phyloP scores from a whole-genome alignment of 2,113 vertebrate genomes.

The Atlantisia rogersi region DNA sequence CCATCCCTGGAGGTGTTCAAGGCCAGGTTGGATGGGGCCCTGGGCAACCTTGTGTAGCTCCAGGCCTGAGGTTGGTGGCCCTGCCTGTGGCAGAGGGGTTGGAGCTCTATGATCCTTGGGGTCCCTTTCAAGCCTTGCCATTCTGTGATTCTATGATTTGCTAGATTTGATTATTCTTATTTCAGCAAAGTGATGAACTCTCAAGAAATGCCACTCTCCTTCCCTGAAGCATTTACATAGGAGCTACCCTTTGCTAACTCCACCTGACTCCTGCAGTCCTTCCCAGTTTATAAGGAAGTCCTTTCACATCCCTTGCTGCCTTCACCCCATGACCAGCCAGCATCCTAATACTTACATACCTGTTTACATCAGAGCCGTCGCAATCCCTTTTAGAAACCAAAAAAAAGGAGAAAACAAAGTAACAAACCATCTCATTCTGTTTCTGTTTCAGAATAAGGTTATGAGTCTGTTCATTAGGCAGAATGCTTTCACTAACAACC shows the following conservation, averaged over 20 bases:
- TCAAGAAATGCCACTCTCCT: neutral
- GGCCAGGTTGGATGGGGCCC: too few species aligned
- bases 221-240: neutral
- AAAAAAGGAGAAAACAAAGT: neutral
- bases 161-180: neutral
- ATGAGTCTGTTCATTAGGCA: neutral
- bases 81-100: too few species aligned
- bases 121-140: too few species aligned
- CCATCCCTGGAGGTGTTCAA: too few species aligned
- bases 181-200: neutral
- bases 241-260: neutral
- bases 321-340: neutral
- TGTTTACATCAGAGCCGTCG: neutral
- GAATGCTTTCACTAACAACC: neutral
- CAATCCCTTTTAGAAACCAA: conserved; percentile 14
- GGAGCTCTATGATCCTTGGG: too few species aligned
- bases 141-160: neutral
- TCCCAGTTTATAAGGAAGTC: neutral
- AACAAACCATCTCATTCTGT: neutral
- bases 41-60: too few species aligned
- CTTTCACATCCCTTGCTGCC: neutral
- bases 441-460: neutral
- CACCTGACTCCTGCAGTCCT: neutral
- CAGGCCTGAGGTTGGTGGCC: too few species aligned
- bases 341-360: neutral